Evolutionary conservation across 2,797 vertebrate genomes (phyloP), one percentile per base, ranked within the genome.

Genomic region (Aratinga solstitialis): DNA sequence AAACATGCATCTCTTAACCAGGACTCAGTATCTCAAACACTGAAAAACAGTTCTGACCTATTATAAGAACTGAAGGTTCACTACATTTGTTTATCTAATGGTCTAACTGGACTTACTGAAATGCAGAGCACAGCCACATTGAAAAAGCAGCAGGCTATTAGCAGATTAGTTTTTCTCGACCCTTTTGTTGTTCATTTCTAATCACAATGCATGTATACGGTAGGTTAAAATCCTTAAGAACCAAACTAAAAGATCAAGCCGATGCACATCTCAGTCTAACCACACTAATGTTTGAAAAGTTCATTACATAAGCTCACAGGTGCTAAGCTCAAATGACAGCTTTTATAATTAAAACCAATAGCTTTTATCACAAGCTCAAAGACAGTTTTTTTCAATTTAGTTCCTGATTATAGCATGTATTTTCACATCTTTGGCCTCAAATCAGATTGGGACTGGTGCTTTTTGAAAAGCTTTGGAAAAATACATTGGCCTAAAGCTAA

Each of bases 401-500:
- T 77, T 95, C 67, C 59, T 76, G 30, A 84, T 36, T 73, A 53
- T 43, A 71, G 27, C 42, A 66, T 63, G 80, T 81, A 72, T 87
- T 75, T 78, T 89, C 66, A 77, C 7, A 74, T 45, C 24, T 90
- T 91, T 78, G 23, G 45, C 66, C 29, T 82, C 30, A 78, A 75
- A 73, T 59, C 51, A 74, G 56, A 54, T 36, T 67, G 26, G 27
- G 43, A 66, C 66, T 38, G 42, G 67, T 75, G 71, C 40, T 85
- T 95, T 85, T 91, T 40, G 83, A 90, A 94, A 51, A 92, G 24
- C 66, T 84, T 71, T 66, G 72, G 89, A 40, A 87, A 77, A 72
- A 56, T 72, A 38, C 10, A 26, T 47, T 12, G 83, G 62, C 87
- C 76, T 58, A 96, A 96, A 91, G 27, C 40, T 80, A 19, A 73